Percentiles rank a stretch among this genome's conserved stretches.
phyloP scores from a whole-genome alignment of 1,140 invertebrate genomes.

The Zaprionus ghesquierei region DNA sequence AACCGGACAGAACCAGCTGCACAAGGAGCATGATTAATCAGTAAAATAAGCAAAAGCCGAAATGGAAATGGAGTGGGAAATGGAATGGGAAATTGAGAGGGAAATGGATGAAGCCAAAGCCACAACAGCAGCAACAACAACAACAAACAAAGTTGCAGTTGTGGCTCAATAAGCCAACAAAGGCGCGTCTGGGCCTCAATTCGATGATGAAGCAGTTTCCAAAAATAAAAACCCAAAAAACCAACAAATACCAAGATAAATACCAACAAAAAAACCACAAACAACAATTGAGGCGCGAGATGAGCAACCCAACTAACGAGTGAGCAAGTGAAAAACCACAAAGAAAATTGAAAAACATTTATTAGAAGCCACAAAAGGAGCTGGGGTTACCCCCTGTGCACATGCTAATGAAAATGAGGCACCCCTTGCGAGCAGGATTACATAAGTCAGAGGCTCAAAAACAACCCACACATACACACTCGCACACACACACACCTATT shows the following conservation, averaged over 20 bases:
- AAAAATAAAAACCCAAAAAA: too few relatives aligned
- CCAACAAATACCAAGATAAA: slow-evolving; percentile 14
- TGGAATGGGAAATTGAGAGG: slow-evolving; percentile 31
- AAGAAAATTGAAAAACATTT: slow-evolving; percentile 80
- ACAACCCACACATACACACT: neutral
- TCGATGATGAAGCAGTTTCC: slow-evolving; percentile 70
- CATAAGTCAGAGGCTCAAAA: slow-evolving; percentile 34
- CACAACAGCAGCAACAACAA: slow-evolving; percentile 37
- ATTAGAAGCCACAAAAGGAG: slow-evolving; percentile 39
- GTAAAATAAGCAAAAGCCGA: slow-evolving; percentile 49
- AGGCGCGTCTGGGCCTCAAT: slow-evolving; percentile 40
- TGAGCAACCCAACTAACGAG: slow-evolving; percentile 28
- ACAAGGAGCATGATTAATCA: slow-evolving; percentile 67
- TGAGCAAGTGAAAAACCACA: slow-evolving; percentile 45
- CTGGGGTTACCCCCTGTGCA: neutral
- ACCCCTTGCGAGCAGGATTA: slow-evolving; percentile 29
- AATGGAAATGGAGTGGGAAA: slow-evolving; percentile 20
- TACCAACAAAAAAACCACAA: slow-evolving; percentile 55
- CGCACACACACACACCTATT: slow-evolving; percentile 8
- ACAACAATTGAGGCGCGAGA: slow-evolving; percentile 56
- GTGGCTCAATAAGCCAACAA: slow-evolving; percentile 75
- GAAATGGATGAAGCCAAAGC: slow-evolving; percentile 25
- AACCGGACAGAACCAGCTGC: slow-evolving; percentile 44
- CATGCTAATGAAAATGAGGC: slow-evolving; percentile 63
- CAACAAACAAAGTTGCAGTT: slow-evolving; percentile 74